Evolutionary conservation across 2,113 vertebrate genomes (phyloP).

Genomic region (Microtus ochrogaster): DNA sequence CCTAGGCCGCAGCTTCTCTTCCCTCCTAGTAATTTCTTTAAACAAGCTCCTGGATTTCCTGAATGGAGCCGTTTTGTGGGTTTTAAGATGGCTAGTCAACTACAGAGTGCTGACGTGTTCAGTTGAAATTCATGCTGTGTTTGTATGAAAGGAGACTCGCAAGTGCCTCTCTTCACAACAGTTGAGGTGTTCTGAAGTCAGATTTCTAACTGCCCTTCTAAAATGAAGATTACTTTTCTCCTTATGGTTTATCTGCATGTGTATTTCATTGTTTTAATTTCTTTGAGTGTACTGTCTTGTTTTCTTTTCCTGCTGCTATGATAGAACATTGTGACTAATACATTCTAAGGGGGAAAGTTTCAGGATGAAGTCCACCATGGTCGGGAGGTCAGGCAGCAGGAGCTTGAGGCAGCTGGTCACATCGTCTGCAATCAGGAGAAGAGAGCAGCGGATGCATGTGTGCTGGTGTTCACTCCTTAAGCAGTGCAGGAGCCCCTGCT

Average conservation of each 20-base stretch:
- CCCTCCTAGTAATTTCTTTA: slow-evolving; percentile 14
- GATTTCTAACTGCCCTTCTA: not conserved
- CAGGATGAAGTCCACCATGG: not conserved
- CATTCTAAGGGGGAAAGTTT: not conserved
- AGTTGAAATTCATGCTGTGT: not conserved
- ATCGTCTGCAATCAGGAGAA: not conserved
- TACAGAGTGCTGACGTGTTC: not conserved
- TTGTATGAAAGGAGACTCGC: not conserved
- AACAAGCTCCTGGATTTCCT: slow-evolving; percentile 16
- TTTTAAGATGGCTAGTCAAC: not conserved
- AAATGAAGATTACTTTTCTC: not conserved
- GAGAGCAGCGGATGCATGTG: not conserved
- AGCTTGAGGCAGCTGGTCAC: not conserved
- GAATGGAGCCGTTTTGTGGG: not conserved
- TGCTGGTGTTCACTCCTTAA: not conserved
- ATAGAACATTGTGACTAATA: too few relatives aligned
- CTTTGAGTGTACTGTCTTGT: not conserved
- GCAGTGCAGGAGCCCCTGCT: not conserved
- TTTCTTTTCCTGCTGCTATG: not conserved
- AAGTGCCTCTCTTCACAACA: not conserved
- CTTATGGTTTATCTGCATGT: not conserved
- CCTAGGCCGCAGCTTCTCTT: not conserved
- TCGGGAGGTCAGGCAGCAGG: not conserved
- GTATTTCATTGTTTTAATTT: not conserved
- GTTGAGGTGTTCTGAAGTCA: slow-evolving; percentile 38